These are phyloP conservation scores for Gari tellinella DNA, from an alignment of 2,888 invertebrate species.

Conservation along the genomic window DNA sequence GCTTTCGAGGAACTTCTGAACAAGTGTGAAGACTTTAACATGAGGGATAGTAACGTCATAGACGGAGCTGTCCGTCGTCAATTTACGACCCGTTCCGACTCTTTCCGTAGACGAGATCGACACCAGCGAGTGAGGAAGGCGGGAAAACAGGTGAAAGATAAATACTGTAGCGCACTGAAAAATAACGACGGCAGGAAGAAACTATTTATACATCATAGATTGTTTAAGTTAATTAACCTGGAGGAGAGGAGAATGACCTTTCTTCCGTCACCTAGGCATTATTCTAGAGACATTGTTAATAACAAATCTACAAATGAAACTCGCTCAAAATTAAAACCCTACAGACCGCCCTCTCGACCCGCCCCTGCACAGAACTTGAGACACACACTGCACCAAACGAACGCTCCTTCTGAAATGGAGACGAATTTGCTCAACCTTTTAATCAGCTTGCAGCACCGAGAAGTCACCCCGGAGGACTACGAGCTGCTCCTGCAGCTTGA, in stretches of 20 bases:
- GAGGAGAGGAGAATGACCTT: constrained; percentile 49
- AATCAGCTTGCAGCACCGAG: constrained; percentile 80
- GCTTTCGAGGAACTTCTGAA: constrained; percentile 47
- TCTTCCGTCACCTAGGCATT: constrained; percentile 48
- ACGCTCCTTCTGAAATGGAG: constrained; percentile 62
- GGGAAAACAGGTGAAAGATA: constrained; percentile 76
- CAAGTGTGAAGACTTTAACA: constrained; percentile 53
- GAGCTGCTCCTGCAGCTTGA: constrained; percentile 80
- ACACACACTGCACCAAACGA: constrained; percentile 68
- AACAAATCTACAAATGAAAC: constrained; percentile 49
- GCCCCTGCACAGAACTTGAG: constrained; percentile 67
- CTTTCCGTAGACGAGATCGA: constrained; percentile 60
- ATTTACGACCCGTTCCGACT: constrained; percentile 49
- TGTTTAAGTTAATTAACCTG: constrained; percentile 69
- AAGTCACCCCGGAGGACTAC: constrained; percentile 83
- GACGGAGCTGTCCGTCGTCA: constrained; percentile 46
- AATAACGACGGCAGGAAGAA: constrained; percentile 73
- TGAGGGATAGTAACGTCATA: constrained; percentile 30
- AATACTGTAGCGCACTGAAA: constrained; percentile 69
- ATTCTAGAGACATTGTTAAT: constrained; percentile 10
- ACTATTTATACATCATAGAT: constrained; percentile 74
- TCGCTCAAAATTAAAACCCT: constrained; percentile 46
- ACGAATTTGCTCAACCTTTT: constrained; percentile 70
- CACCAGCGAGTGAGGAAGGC: constrained; percentile 71
- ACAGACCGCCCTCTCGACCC: background rate